These are phyloP conservation scores for Sarcophaga rosellei DNA, from an alignment of 2,888 invertebrate species.

Conservation along the genomic window DNA sequence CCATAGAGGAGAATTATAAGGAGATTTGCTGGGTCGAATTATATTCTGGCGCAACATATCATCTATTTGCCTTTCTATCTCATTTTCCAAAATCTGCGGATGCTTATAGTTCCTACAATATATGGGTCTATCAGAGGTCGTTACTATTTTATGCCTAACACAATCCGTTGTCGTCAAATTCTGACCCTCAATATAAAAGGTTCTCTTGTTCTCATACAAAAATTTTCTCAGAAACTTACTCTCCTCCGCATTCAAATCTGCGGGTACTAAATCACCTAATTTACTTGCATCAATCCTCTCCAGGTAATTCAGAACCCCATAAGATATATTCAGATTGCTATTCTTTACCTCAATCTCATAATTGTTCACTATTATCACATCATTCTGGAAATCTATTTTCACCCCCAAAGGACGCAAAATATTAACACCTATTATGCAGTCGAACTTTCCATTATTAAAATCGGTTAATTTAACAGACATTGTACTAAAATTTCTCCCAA, in stretches of 20 bases:
- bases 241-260: constrained; percentile 4
- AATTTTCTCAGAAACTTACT: not conserved
- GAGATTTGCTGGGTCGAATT: no score
- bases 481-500: not conserved
- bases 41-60: no score
- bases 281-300: not conserved
- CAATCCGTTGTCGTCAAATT: constrained; percentile 33
- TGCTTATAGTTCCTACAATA: constrained; percentile 55
- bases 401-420: constrained; percentile 14
- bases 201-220: constrained; percentile 24
- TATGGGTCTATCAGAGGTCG: not conserved
- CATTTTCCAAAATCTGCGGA: constrained; percentile 4
- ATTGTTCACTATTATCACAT: not conserved
- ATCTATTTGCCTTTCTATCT: not conserved
- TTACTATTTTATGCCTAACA: constrained; percentile 53
- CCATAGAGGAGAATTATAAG: not conserved
- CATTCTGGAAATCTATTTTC: constrained; percentile 40
- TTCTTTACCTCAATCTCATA: no score
- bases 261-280: not conserved
- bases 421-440: constrained; percentile 38
- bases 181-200: constrained; percentile 42
- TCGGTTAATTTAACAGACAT: constrained; percentile 27
- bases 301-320: no score
- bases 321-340: no score
- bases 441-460: constrained; percentile 13